Percentiles rank a stretch among this genome's conserved stretches.
Evolutionary conservation across 2,888 invertebrate genomes (phyloP).

Genomic region (Cyclophora albipunctata): DNA sequence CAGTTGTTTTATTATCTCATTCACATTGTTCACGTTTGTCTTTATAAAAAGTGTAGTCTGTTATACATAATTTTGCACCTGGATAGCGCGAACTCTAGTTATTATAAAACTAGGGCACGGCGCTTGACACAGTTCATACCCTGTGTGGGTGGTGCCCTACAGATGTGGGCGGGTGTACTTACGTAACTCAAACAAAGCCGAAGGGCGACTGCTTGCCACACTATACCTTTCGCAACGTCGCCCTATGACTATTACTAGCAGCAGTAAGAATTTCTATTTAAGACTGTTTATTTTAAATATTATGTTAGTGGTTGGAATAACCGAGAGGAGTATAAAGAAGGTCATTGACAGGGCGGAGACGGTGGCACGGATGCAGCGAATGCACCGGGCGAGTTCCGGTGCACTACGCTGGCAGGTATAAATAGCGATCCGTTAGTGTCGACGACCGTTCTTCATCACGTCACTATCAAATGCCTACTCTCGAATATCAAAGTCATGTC

Average conservation of each 20-base stretch:
- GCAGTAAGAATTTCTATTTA: slow-evolving; percentile 8
- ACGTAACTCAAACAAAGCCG: slow-evolving; percentile 64
- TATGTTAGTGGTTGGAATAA: slow-evolving; percentile 8
- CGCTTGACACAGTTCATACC: slow-evolving; percentile 64
- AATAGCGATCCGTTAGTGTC: slow-evolving; percentile 75
- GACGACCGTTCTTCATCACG: slow-evolving; percentile 64
- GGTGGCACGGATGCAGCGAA: slow-evolving; percentile 66
- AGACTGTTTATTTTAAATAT: slow-evolving; percentile 8
- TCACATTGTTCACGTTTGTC: no score
- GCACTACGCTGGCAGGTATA: slow-evolving; percentile 71
- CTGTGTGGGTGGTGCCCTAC: slow-evolving; percentile 57
- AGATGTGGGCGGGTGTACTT: slow-evolving; percentile 54
- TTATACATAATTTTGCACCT: slow-evolving; percentile 21
- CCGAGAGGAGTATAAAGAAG: slow-evolving; percentile 36
- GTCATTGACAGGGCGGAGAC: slow-evolving; percentile 69
- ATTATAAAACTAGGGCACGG: slow-evolving; percentile 57
- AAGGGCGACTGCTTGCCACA: slow-evolving; percentile 66
- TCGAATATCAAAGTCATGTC: slow-evolving; percentile 40
- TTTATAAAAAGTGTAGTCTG: no score
- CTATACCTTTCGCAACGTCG: slow-evolving; percentile 50
- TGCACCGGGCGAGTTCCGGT: slow-evolving; percentile 72
- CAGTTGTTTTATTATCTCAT: no score
- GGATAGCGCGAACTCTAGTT: slow-evolving; percentile 35
- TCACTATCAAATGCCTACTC: slow-evolving; percentile 38
- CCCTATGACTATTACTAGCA: slow-evolving; percentile 40